Conservation (phyloP, 2,113 vertebrate species). For the Lichenostomus cassidix region DNA sequence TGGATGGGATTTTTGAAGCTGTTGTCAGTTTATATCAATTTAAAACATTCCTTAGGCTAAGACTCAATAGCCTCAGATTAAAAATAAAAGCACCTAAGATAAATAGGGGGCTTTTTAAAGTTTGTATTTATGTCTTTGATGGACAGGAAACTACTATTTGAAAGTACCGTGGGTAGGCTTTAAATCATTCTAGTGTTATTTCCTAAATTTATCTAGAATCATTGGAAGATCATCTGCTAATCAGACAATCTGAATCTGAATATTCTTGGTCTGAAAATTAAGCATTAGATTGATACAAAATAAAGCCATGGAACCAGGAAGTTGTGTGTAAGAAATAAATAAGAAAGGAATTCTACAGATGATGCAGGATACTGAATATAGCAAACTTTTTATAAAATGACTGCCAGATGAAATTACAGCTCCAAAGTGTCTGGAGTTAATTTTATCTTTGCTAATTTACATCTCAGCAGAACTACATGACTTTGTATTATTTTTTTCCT, state of each 20-base stretch:
- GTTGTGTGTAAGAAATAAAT: background rate
- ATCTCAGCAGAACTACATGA: background rate
- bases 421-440: background rate
- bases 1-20: background rate
- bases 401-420: background rate
- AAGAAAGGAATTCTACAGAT: background rate
- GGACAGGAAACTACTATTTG: background rate
- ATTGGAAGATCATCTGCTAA: background rate
- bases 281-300: background rate
- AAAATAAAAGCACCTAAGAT: background rate
- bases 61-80: background rate
- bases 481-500: background rate
- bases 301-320: background rate
- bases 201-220: background rate
- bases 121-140: background rate
- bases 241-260: background rate
- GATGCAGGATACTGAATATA: background rate
- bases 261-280: background rate
- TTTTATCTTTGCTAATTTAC: background rate
- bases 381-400: background rate
- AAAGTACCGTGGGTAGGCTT: background rate
- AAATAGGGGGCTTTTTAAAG: background rate
- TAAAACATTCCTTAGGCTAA: background rate
- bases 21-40: background rate
- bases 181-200: background rate